Conservation (phyloP, 1,140 invertebrate species). For the Brachionus angularis region DNA sequence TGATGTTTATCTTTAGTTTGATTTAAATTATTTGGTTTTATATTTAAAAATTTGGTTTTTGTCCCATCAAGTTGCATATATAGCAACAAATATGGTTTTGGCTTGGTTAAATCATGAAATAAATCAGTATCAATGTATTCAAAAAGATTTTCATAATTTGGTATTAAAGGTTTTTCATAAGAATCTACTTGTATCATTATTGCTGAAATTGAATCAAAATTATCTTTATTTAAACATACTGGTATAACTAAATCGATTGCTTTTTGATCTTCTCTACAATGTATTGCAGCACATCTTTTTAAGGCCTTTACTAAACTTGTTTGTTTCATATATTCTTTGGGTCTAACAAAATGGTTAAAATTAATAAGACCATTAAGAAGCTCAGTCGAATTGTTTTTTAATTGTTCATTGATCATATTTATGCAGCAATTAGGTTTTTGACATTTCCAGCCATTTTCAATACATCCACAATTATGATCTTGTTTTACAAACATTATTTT, state of each 20-base stretch:
- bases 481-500: neutral
- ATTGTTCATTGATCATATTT: neutral
- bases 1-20: neutral
- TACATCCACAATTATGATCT: neutral
- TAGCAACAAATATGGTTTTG: neutral
- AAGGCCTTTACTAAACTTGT: neutral
- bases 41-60: neutral
- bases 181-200: conserved; percentile 11
- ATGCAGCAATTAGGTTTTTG: neutral
- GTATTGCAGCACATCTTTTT: conserved; percentile 29
- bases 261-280: neutral
- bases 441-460: neutral
- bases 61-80: conserved; percentile 24
- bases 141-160: neutral
- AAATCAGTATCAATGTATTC: neutral
- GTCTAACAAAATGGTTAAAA: conserved; percentile 12
- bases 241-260: conserved; percentile 7
- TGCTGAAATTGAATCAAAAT: conserved; percentile 3
- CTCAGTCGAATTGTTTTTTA: neutral
- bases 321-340: neutral
- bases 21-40: neutral
- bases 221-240: neutral
- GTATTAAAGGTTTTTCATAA: neutral
- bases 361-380: neutral
- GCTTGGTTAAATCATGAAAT: neutral